phyloP scores from a whole-genome alignment of 2,888 invertebrate species.

The Malacosoma neustria region DNA sequence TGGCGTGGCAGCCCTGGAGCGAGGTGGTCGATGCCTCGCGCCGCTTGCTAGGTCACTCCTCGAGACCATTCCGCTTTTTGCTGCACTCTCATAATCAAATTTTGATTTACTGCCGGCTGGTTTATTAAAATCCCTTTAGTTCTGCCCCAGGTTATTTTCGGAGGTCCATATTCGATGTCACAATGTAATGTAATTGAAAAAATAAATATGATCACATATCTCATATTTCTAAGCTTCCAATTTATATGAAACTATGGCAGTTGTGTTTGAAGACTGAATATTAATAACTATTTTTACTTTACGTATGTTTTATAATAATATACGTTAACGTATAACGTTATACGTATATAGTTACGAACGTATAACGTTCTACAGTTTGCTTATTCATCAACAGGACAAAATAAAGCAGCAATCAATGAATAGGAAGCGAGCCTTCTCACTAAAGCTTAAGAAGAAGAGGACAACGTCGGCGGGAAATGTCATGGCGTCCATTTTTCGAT shows the following conservation, averaged over 20 bases:
- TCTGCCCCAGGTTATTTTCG: conserved; percentile 20
- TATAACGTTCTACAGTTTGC: too few relatives aligned
- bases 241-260: neutral
- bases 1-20: neutral
- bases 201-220: neutral
- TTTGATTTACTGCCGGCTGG: conserved; percentile 53
- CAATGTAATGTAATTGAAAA: conserved; percentile 35
- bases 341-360: too few relatives aligned
- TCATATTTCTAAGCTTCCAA: neutral
- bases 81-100: conserved; percentile 51
- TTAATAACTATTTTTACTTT: too few relatives aligned
- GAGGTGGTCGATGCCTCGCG: neutral
- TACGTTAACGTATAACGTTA: too few relatives aligned
- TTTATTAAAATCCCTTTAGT: conserved; percentile 50
- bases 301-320: too few relatives aligned
- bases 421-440: too few relatives aligned
- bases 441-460: too few relatives aligned
- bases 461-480: too few relatives aligned
- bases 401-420: too few relatives aligned
- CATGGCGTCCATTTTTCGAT: too few relatives aligned
- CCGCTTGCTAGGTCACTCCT: conserved; percentile 18
- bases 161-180: conserved; percentile 23
- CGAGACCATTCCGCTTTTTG: conserved; percentile 32
- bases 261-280: too few relatives aligned
- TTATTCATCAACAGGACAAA: too few relatives aligned